Evolutionary conservation across 2,888 invertebrate species (phyloP).

Genomic region (Agapostemon virescens): DNA sequence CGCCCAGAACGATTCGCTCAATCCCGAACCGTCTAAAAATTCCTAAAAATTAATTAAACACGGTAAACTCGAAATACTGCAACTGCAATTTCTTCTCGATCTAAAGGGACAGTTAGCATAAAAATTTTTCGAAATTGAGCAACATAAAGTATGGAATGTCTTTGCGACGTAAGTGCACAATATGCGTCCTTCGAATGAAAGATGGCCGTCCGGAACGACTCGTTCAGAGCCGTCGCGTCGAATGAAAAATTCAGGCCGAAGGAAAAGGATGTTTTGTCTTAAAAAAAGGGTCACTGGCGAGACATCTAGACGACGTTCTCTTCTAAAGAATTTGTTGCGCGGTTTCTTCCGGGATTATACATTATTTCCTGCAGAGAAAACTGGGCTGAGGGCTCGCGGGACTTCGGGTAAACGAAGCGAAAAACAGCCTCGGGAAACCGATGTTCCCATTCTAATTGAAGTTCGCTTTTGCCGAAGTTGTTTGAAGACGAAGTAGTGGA

Average conservation of each 20-base stretch:
- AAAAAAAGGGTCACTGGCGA: neutral
- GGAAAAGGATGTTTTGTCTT: constrained; percentile 12
- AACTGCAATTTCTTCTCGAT: neutral
- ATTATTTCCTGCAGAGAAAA: neutral
- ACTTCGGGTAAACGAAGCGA: neutral
- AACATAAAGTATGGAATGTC: too few relatives aligned
- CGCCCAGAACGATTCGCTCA: too few relatives aligned
- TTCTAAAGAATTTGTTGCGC: constrained; percentile 25
- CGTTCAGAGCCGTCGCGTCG: neutral
- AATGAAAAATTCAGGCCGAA: constrained; percentile 19
- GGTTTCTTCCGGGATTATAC: constrained; percentile 15
- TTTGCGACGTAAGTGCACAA: neutral
- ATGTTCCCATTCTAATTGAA: neutral
- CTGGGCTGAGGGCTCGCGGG: neutral
- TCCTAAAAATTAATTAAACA: too few relatives aligned
- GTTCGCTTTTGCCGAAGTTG: neutral
- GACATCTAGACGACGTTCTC: constrained; percentile 18
- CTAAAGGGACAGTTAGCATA: too few relatives aligned
- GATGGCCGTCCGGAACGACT: neutral
- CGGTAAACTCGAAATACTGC: too few relatives aligned
- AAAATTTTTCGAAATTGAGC: too few relatives aligned
- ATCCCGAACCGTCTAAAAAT: too few relatives aligned
- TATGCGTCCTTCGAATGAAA: neutral
- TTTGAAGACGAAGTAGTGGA: neutral
- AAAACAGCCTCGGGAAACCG: neutral